These are phyloP conservation scores for Microtus ochrogaster DNA, from an alignment of 2,113 vertebrate species.

Conservation along the genomic window DNA sequence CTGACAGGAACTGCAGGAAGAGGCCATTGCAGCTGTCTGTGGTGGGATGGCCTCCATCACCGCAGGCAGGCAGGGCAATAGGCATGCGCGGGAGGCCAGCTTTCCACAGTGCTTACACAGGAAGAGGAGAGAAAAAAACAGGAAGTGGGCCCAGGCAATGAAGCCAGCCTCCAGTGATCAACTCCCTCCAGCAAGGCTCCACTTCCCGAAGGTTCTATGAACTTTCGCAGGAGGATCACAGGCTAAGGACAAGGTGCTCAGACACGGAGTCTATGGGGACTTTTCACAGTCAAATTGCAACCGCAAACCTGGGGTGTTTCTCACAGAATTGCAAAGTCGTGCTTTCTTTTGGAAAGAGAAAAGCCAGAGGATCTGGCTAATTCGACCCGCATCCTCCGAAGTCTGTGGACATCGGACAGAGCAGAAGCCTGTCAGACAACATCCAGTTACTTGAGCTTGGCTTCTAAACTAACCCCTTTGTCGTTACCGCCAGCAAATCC, in stretches of 20 bases:
- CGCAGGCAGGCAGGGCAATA: background rate
- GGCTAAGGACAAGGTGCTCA: background rate
- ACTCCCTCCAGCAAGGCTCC: background rate
- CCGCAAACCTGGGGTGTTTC: background rate
- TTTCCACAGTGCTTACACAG: background rate
- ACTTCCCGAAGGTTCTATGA: background rate
- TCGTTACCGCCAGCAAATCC: background rate
- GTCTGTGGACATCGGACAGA: background rate
- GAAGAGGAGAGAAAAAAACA: background rate
- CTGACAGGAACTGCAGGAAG: background rate
- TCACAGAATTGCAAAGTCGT: background rate
- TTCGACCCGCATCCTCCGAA: background rate
- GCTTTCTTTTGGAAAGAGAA: background rate
- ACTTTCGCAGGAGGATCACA: background rate
- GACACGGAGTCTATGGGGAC: too few relatives aligned
- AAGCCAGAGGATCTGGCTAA: background rate
- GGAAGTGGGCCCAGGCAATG: too few relatives aligned
- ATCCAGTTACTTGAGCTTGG: background rate
- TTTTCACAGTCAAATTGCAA: background rate
- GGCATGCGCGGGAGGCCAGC: background rate
- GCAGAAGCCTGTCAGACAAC: background rate
- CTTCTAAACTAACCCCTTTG: conserved; percentile 6
- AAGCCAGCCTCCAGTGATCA: background rate
- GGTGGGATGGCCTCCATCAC: background rate
- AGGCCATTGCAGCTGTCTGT: background rate